These are phyloP conservation scores for Agelaius tricolor DNA, from an alignment of 2,113 vertebrate genomes.

Conservation along the genomic window DNA sequence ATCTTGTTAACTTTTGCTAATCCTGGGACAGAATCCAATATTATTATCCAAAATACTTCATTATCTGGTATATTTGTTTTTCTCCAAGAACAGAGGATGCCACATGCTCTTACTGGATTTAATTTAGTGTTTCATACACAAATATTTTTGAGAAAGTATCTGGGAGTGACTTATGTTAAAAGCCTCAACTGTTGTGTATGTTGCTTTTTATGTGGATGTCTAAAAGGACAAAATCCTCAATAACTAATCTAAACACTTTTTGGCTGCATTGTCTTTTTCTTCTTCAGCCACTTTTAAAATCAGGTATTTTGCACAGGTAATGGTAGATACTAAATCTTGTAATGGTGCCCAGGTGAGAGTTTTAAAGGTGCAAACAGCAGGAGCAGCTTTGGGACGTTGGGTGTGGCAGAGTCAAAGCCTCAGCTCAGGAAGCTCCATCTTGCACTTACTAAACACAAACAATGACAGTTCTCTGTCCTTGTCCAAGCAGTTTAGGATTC, in stretches of 20 bases:
- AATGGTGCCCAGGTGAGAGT: neutral
- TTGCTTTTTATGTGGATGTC: neutral
- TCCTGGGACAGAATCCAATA: neutral
- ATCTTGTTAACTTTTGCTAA: neutral
- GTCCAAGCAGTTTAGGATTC: neutral
- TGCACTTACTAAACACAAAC: fast-evolving
- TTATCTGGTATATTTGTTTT: neutral
- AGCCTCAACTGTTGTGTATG: neutral
- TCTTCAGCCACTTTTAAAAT: neutral
- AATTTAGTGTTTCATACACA: neutral
- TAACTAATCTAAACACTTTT: neutral
- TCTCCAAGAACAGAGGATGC: neutral
- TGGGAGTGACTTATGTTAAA: neutral
- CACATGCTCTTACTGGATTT: neutral
- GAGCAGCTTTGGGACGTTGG: neutral
- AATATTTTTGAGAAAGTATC: neutral
- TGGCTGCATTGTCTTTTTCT: neutral
- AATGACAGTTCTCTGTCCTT: neutral
- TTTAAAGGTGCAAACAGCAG: neutral
- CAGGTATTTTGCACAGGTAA: neutral
- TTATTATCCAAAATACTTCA: neutral
- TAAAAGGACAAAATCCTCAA: neutral
- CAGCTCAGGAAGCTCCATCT: neutral
- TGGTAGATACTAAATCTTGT: neutral
- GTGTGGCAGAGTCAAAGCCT: neutral